A percentile compares a stretch with the other conserved stretches of the same genome.
Conservation (phyloP, 2,113 vertebrate species). For the Misgurnus anguillicaudatus region DNA sequence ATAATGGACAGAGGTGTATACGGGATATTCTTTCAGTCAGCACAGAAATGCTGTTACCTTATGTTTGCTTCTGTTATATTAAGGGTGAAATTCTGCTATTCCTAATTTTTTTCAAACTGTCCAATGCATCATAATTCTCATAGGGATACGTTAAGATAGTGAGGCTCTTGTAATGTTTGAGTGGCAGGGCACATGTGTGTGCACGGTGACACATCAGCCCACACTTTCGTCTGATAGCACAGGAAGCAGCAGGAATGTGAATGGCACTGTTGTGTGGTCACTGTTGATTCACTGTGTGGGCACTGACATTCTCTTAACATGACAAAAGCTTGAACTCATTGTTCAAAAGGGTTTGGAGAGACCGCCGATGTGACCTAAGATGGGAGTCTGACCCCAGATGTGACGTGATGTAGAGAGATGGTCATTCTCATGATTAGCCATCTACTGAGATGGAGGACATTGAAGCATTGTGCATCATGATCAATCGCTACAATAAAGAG, state of each 20-base stretch:
- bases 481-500: background rate
- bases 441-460: background rate
- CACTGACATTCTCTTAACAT: constrained; percentile 33
- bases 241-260: constrained; percentile 41
- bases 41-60: background rate
- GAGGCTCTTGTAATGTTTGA: constrained; percentile 11
- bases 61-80: background rate
- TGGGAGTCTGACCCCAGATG: background rate
- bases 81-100: no score
- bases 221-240: constrained; percentile 14
- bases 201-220: background rate
- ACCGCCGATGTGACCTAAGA: background rate
- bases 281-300: constrained; percentile 49
- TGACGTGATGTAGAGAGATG: background rate
- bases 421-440: background rate
- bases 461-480: background rate
- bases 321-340: constrained; percentile 30
- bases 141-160: constrained; percentile 1
- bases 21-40: background rate
- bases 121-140: constrained; percentile 40
- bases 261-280: constrained; percentile 48
- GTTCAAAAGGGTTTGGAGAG: background rate
- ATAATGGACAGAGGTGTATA: no score
- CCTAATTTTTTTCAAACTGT: no score
- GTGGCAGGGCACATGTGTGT: constrained; percentile 12